Base-by-base conservation (phyloP, 1,140 invertebrate species). In the Trichomalopsis sarcophagae region DNA sequence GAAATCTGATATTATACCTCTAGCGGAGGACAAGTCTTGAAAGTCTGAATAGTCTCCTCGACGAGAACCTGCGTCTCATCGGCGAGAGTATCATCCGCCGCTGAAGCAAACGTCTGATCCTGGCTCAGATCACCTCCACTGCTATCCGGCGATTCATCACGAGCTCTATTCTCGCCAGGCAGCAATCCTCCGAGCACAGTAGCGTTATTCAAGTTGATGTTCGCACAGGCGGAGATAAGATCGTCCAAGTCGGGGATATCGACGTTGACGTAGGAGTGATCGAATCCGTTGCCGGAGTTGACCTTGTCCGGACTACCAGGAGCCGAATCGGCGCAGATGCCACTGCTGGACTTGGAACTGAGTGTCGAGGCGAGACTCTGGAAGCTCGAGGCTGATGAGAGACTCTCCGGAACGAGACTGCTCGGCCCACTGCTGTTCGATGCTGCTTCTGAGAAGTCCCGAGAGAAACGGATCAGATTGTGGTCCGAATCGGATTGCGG, bases 321-420 rank as follows among this genome's bases (percentile, higher is more conserved):
- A 6, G 50, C 75, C 2, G 87, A 88, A 27, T 91, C 90, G 0
- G 87, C 68, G 78, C 89, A 90, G 69, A 89, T 89, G 36, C 89
- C 89, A 40, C 86, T 90, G 76, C 88, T 90, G 78, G 88, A 90
- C 33, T 92, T 92, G 11, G 86, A 89, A 62, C 90, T 91, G n/a
- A 89, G 83, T 7, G 86, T 91, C 27, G 88, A 89, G 14, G 81
- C 86, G 44, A 91, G 76, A 79, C 91, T 92, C 33, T 90, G 90
- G 75, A 90, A 90, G 44, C 90, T 92, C 81, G 91, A 91, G 11
- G 89, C 89, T 14, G 91, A 90, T 0, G 91, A 92, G 4, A 92
- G 79, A 69, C 87, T 90, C 14, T 90, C 89, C 9, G 85, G 84
- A 0, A 68, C 75, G 0, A 86, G 21, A 69, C 85, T 80, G 84